These are phyloP conservation scores for Pegea sp. DNA, from an alignment of 23 tunicate species.

Conservation along the genomic window DNA sequence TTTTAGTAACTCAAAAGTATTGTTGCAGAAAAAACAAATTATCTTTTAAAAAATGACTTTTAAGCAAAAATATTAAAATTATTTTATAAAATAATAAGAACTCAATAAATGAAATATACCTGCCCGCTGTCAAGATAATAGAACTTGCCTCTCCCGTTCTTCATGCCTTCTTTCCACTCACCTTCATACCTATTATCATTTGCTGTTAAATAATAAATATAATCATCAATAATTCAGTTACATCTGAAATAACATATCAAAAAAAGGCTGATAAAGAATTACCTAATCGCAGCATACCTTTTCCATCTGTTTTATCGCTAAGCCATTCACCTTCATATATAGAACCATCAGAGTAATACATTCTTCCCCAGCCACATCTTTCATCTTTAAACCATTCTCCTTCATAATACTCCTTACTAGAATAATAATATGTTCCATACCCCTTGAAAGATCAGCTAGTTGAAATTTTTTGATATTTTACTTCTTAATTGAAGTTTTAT, in stretches of 20 bases:
- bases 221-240: not conserved
- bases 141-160: conserved; percentile 64
- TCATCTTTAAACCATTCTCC: conserved; percentile 73
- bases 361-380: conserved; percentile 90
- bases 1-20: too few species aligned
- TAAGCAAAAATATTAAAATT: not conserved
- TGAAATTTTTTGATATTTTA: too few species aligned
- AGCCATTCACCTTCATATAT: conserved; percentile 96
- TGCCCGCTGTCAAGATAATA: conserved; percentile 74
- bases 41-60: not conserved
- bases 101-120: conserved; percentile 11
- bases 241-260: not conserved
- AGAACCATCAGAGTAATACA: conserved; percentile 70
- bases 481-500: too few species aligned
- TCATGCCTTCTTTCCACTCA: conserved; percentile 81
- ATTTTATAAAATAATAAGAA: not conserved
- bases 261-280: not conserved
- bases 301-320: conserved; percentile 52
- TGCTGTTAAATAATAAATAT: conserved; percentile 9
- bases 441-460: too few species aligned
- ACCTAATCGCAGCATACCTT: conserved; percentile 82
- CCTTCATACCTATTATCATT: conserved; percentile 86
- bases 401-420: conserved; percentile 73
- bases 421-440: conserved; percentile 67
- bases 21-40: conserved; percentile 3